Percentiles rank a stretch among this genome's conserved stretches.
phyloP scores from a whole-genome alignment of 2,797 vertebrate species.

The Vireo griseus region DNA sequence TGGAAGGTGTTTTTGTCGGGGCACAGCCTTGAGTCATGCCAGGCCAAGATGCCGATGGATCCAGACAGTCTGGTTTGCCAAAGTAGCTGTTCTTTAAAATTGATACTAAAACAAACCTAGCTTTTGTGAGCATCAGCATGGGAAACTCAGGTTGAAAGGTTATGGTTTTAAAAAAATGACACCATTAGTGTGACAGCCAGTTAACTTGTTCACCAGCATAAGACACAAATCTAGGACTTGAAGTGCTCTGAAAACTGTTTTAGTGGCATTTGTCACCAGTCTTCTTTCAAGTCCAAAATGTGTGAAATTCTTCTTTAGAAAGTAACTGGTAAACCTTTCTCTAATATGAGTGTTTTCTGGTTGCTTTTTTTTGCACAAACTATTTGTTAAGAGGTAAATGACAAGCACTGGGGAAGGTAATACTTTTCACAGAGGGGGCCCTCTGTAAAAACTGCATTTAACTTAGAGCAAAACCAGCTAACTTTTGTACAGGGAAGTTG shows the following conservation, averaged over 20 bases:
- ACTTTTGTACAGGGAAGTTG: not conserved
- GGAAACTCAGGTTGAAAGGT: not conserved
- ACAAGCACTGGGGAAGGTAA: rapidly evolving
- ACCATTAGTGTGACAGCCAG: not conserved
- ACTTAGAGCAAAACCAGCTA: not conserved
- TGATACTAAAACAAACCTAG: not conserved
- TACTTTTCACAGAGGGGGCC: not conserved
- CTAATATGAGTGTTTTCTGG: not conserved
- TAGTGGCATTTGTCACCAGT: not conserved
- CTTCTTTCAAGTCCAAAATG: not conserved
- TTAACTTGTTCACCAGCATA: not conserved
- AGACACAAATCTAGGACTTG: not conserved
- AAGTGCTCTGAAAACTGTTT: not conserved
- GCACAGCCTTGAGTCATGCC: not conserved
- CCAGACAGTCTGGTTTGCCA: not conserved
- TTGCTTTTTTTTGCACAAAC: not conserved
- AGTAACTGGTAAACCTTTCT: not conserved
- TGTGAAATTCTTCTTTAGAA: not conserved
- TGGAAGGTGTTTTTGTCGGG: not conserved
- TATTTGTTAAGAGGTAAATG: not conserved
- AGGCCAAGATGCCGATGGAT: not conserved
- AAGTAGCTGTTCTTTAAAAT: not conserved
- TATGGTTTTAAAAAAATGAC: not conserved
- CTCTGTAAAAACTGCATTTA: not conserved
- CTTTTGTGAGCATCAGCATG: not conserved